Conservation (phyloP, 1,140 invertebrate genomes). For the Drosophila virilis region DNA sequence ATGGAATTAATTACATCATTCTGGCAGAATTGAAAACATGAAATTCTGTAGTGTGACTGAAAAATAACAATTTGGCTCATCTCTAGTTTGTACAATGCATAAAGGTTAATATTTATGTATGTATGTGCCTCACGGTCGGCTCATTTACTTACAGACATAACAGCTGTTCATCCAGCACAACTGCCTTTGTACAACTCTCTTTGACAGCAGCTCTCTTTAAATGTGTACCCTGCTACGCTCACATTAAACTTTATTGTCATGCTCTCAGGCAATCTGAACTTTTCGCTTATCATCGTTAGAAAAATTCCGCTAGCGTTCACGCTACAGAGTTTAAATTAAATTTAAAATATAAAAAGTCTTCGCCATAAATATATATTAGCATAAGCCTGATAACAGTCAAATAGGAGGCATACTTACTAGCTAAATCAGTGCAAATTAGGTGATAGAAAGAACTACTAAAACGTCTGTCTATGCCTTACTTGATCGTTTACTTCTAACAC, state of each 20-base stretch:
- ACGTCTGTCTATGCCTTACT: neutral
- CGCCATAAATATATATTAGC: too few relatives aligned
- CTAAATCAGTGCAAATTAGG: neutral
- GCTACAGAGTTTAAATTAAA: neutral
- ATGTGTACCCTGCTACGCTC: neutral
- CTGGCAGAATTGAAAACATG: too few relatives aligned
- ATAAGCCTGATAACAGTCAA: too few relatives aligned
- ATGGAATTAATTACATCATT: too few relatives aligned
- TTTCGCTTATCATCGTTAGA: constrained; percentile 52
- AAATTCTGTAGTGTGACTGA: neutral
- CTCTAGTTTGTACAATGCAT: neutral
- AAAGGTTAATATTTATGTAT: neutral
- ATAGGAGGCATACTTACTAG: too few relatives aligned
- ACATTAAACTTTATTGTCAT: constrained; percentile 9
- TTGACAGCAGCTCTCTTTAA: constrained; percentile 5
- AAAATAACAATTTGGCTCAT: neutral
- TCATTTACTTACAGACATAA: constrained; percentile 10
- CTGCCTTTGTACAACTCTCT: constrained; percentile 7
- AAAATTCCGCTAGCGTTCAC: neutral
- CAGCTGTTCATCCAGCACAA: constrained; percentile 32
- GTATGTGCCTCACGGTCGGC: constrained; percentile 23
- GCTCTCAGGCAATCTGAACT: neutral
- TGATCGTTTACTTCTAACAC: constrained; percentile 30
- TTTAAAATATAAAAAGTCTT: too few relatives aligned
- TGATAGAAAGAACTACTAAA: neutral